These are phyloP conservation scores for Acanthisitta chloris DNA, from an alignment of 2,113 vertebrate genomes.

Conservation along the genomic window DNA sequence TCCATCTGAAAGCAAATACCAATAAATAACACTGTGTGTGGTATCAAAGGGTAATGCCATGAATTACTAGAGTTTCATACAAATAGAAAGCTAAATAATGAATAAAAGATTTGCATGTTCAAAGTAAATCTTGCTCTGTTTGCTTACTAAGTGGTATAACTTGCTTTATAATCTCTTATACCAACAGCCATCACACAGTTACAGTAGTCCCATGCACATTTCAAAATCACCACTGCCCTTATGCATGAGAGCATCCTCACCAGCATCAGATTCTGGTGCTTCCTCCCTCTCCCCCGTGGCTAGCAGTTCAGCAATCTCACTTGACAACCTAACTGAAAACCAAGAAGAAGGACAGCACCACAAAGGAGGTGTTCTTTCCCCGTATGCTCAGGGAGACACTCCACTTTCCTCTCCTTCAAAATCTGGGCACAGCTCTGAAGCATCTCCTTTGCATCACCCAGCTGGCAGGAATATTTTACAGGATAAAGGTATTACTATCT, in stretches of 20 bases:
- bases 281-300: constrained; percentile 70
- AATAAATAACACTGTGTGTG: background rate
- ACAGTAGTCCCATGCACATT: constrained; percentile 76
- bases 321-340: constrained; percentile 67
- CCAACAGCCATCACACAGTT: constrained; percentile 76
- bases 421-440: constrained; percentile 72
- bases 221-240: constrained; percentile 73
- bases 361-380: constrained; percentile 44
- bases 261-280: constrained; percentile 79
- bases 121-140: constrained; percentile 45
- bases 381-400: constrained; percentile 36
- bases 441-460: constrained; percentile 71
- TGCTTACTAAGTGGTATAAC: constrained; percentile 57
- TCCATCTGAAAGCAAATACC: background rate
- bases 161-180: constrained; percentile 76
- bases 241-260: constrained; percentile 74
- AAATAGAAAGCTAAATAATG: background rate
- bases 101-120: constrained; percentile 52
- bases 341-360: constrained; percentile 53
- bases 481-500: constrained; percentile 70
- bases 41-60: background rate
- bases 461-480: constrained; percentile 48
- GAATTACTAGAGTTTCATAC: background rate
- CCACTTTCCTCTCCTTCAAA: constrained; percentile 69
- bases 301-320: constrained; percentile 69